Conservation (phyloP, 1,140 invertebrate species). For the Bombus balteatus region DNA sequence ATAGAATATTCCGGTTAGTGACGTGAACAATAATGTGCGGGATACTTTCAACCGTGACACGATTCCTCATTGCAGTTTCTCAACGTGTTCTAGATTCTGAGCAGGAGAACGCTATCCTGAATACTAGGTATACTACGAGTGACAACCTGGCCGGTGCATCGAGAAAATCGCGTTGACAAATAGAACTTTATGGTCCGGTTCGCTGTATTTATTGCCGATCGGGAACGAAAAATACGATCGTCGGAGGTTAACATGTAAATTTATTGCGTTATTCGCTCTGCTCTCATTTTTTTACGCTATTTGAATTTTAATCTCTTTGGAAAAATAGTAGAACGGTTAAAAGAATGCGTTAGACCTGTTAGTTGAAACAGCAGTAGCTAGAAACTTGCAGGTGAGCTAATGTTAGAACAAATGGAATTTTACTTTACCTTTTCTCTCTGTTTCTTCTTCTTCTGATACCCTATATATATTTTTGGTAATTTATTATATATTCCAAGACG, state of each 20-base stretch:
- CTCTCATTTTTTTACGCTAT: not conserved
- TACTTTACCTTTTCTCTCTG: not conserved
- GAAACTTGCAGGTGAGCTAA: not conserved
- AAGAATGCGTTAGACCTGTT: not conserved
- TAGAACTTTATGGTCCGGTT: constrained; percentile 21
- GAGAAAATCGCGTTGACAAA: constrained; percentile 24
- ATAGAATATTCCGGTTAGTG: not conserved
- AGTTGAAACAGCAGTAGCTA: not conserved
- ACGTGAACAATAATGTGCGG: not conserved
- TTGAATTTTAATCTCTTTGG: not conserved
- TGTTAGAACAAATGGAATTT: not conserved
- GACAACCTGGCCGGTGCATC: constrained; percentile 2
- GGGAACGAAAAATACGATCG: constrained; percentile 18
- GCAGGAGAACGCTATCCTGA: constrained; percentile 3
- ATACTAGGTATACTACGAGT: not conserved
- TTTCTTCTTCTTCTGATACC: not conserved
- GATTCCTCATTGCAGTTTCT: constrained; percentile 10
- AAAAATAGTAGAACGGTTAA: not conserved
- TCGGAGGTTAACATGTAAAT: constrained; percentile 11
- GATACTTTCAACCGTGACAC: constrained; percentile 21
- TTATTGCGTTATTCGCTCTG: not conserved
- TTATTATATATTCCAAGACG: too few relatives aligned
- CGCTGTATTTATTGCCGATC: constrained; percentile 29
- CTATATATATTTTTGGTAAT: not conserved
- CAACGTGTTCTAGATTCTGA: constrained; percentile 38